Base-by-base conservation (phyloP, 2,113 vertebrate species). In the Brachyhypopomus gauderio region DNA sequence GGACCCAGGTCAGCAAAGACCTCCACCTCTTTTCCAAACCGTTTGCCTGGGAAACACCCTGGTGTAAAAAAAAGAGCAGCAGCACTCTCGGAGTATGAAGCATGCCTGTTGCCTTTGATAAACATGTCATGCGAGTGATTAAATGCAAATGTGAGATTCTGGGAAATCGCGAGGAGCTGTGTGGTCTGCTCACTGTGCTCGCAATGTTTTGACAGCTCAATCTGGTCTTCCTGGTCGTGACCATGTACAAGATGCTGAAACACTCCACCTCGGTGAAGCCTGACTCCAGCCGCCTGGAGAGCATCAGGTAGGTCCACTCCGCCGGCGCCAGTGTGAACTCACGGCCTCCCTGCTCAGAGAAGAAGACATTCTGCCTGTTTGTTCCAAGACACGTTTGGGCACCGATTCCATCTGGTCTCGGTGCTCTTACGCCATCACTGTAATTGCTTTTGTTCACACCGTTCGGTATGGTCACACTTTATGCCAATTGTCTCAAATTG, bases 211-310 rank as follows among this genome's bases (percentile, higher is more conserved):
- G 92, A 96, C 95, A 99, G 98, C 94, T 98, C 92, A 99, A 98
- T 93, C 93, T 99, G 94, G 94, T 97, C 94, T 96, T 99, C 93
- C 93, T 99, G 95, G 93, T 96, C 92, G 95, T 99, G 93, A 98
- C 97, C 66, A 93, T 99, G 93, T 98, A 96, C 93, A 99, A 98
- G 96, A 98, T 99, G 98, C 95, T 99, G 95, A 99, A 97, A 90
- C 96, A 99, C 89, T 98, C 98, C 86, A 97, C 96, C 88, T 97
- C 98, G 89, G 94, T 99, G 95, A 99, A 99, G 96, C 98, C 97
- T 60, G 98, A 99, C 91, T 99, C 98, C 84, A 97, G 96, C 93
- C 95, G 97, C 91, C 95, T 99, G 93, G 97, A 98, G 93, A 97
- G 96, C 92, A 99, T 99, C 96, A 97, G 97, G 97, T 99, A 93